Base-by-base conservation (phyloP, 2,113 vertebrate genomes). In the Collichthys lucidus region DNA sequence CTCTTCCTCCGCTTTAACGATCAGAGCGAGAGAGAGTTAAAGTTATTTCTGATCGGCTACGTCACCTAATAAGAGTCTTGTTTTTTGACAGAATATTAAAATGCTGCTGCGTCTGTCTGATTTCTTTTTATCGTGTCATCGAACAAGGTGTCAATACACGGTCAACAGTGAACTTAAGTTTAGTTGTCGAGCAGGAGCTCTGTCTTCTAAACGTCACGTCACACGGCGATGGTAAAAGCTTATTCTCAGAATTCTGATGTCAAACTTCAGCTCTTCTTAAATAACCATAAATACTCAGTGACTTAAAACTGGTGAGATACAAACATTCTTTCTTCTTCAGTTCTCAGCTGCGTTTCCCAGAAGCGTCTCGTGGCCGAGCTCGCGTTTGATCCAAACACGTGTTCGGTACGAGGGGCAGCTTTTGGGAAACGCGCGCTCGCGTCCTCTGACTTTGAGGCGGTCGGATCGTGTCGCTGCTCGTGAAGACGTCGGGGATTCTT, bases 271-370 rank as follows among this genome's bases (percentile, higher is more conserved):
- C 61, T 46, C 12, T 74, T 44, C n/a, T 79, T 82, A 86, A 87
- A 89, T 82, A 87, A 74, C n/a, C 71, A 83, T 79, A 79, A 77
- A 89, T 67, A 82, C 62, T 74, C 74, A 60, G 53, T 20, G 53
- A 79, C 35, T 14, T 75, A 22, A 74, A 79, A 47, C 22, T 15
- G 44, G 15, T 74, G 46, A 70, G 73, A 67, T 20, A 44, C 61
- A 80, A 77, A 82, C 62, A 62, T 67, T 60, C 56, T 46, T 73
- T n/a, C 8, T 29, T 40, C 77, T 4, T 46, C 50, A 3, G 20
- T 50, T 68, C 46, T 40, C 16, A 4, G 35, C 61, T 60, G 66
- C 8, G 9, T 75, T 89, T 81, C 62, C 72, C 69, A 74, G 49
- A 75, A 80, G 68, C 67, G 2, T 15, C 55, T 24, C 1, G 8